Base-by-base conservation (phyloP, 2,797 vertebrate genomes). In the Erpetoichthys calabaricus region DNA sequence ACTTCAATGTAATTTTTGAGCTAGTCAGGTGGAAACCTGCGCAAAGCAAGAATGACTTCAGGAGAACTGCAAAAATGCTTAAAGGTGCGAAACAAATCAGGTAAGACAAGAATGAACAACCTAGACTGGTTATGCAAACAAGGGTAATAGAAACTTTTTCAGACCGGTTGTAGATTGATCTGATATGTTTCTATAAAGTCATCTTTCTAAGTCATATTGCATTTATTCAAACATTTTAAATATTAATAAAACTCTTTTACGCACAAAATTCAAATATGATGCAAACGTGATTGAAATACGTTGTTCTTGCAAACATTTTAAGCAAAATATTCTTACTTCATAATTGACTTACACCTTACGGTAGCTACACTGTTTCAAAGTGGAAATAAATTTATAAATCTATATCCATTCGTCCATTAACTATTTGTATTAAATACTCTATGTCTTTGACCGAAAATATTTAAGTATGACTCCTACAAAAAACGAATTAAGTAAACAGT, bases 1-100 rank as follows among this genome's bases (percentile, higher is more conserved):
- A 69, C 75, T 72, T 71, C 67, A 70, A 75, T 68, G 70, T 74
- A 72, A 69, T 73, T 75, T 47, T 66, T 65, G 61, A 72, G 67
- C 65, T 54, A 70, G 66, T 69, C 64, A 65, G 68, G 65, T 66
- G 71, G 68, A 72, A 71, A 62, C 61, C 43, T 57, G 65, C 62
- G 57, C 47, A 4, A 8, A 60, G 46, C 51, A 52, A 52, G 46
- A 53, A 60, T 55, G 56, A 62, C 7, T 45, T 25, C 53, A 51
- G 59, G 59, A 44, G 61, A 49, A 62, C 52, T 61, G 50, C 56
- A 10, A 45, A 62, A 59, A 53, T 4, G 53, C 60, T 64, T 57
- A 8, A 42, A 60, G 57, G 56, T 7, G 45, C 55, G 42, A 62
- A 46, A 60, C 45, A 66, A 66, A 72, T 64, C 68, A 60, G 63